Conservation (phyloP, 2,888 invertebrate genomes). For the Drosophila hawaiiensis region DNA sequence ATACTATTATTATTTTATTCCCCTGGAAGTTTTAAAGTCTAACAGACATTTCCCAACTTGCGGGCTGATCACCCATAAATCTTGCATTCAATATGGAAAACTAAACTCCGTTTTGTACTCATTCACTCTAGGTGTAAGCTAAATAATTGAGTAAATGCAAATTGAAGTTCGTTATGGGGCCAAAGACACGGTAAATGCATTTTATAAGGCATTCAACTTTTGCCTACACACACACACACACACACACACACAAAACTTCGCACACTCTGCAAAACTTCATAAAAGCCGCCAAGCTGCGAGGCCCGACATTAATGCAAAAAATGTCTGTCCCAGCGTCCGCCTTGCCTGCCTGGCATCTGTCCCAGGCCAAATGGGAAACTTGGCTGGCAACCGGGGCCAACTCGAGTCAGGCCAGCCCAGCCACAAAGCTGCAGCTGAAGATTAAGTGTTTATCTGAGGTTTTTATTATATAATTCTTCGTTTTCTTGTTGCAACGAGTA, state of each 20-base stretch:
- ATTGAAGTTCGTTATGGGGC: slow-evolving; percentile 32
- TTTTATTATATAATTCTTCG: slow-evolving; percentile 9
- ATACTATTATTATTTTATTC: neutral
- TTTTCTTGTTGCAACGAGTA: slow-evolving; percentile 2
- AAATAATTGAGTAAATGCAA: slow-evolving; percentile 46
- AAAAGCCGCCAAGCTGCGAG: slow-evolving; percentile 40
- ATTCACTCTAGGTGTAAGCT: slow-evolving; percentile 6
- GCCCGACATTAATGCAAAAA: slow-evolving; percentile 41
- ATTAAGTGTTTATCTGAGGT: slow-evolving; percentile 64
- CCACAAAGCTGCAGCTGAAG: slow-evolving; percentile 49
- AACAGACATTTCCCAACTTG: neutral
- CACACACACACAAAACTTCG: slow-evolving; percentile 7
- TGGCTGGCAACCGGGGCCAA: slow-evolving; percentile 46
- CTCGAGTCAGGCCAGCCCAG: slow-evolving; percentile 20
- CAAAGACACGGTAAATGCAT: slow-evolving; percentile 46
- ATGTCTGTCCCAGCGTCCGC: slow-evolving; percentile 14
- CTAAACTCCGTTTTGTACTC: slow-evolving; percentile 4
- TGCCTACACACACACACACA: slow-evolving; percentile 17
- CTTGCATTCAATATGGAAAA: slow-evolving; percentile 3
- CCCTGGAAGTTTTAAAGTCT: neutral
- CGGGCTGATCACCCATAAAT: neutral
- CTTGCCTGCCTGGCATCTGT: slow-evolving; percentile 13
- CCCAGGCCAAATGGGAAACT: slow-evolving; percentile 58
- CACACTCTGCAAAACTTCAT: slow-evolving; percentile 22
- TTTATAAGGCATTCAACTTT: slow-evolving; percentile 60